Evolutionary conservation across 2,888 invertebrate species (phyloP), one percentile per base, ranked within the genome.

Genomic region (Zele albiditarsus): DNA sequence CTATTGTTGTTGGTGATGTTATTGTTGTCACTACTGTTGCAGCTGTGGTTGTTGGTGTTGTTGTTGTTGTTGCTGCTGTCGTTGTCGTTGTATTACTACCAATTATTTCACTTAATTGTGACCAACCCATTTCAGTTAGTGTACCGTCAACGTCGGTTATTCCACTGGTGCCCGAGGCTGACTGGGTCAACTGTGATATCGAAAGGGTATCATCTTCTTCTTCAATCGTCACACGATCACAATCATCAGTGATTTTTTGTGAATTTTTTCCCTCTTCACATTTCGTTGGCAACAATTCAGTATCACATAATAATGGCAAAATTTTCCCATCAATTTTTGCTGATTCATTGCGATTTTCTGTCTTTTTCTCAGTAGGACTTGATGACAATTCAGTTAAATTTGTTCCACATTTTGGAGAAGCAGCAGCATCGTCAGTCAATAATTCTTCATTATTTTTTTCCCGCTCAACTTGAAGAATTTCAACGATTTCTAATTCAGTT

Each of bases 381-480:
- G 28, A 10, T 16, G 16, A 33, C 20, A 2, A n/a, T 63, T 33
- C 63, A 0, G 16, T 33, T 1, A n/a, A 16, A 16, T 46, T 66
- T 14, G 14, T 25, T 38, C 27, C 42, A 16, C 25, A 2, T 68
- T 23, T 4, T 28, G 8, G 27, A 60, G 16, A 1, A 27, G 25
- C 3, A 16, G 3, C 12, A 16, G 2, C 10, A 60, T 16, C 16
- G 6, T 60, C 31, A n/a, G 4, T 28, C 6, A 10, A 53, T 10
- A 20, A 53, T 28, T 76, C 77, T 14, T 46, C 65, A 25, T 79
- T 77, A 6, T 79, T 81, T 14, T 83, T 83, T 53, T 85, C 84
- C 20, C 81, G 84, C 53, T 86, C 86, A 66, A 85, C 84, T 80
- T 89, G 84, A 49, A 87, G 81, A 78, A 87, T 87, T 78, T 88